Evolutionary conservation across 1,140 invertebrate genomes (phyloP), one percentile per base, ranked within the genome.

Genomic region (Augochlora pura): DNA sequence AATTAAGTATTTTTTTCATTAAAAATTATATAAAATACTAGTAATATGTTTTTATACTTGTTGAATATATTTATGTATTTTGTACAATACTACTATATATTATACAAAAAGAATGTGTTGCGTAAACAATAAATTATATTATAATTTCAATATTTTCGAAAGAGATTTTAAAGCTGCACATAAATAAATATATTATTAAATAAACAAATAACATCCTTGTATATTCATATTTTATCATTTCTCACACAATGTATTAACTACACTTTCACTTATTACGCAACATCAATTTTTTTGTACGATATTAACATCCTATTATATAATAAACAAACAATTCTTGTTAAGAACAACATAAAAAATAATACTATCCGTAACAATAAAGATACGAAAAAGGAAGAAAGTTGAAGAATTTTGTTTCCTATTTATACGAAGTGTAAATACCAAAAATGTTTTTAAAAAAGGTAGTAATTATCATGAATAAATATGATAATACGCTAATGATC

Each of bases 41-140:
- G 59, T 27, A 27, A n/a, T 57, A 57, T 42, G n/a, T 42, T 65
- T 42, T 65, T n/a, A 65, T 39, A 64, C 18, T 21, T 12, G 42
- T 9, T 65, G 25, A 14, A 49, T 68, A 68, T 27, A 23, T 52
- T 18, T 32, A 12, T 42, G 9, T 23, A 42, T 39, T 21, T 9
- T 39, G 9, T n/a, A 39, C 16, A 52, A 52, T 52, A 52, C 18
- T 21, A 39, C 9, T 62, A 46, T 21, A 49, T n/a, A 67, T 63
- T 25, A 7, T 46, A 49, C 75, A 57, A 80, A 32, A 69, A 64
- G 68, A 78, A 82, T 65, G n/a, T 65, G 57, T 18, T 82, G 82
- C 67, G 59, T 85, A 21, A n/a, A 81, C 85, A 87, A 87, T 59
- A 49, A 88, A 62, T 82, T 83, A 78, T 49, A 63, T 85, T 70